Percentiles rank a stretch among this genome's conserved stretches.
phyloP scores from a whole-genome alignment of 2,888 invertebrate genomes.

The Eucriotettix oculatus region DNA sequence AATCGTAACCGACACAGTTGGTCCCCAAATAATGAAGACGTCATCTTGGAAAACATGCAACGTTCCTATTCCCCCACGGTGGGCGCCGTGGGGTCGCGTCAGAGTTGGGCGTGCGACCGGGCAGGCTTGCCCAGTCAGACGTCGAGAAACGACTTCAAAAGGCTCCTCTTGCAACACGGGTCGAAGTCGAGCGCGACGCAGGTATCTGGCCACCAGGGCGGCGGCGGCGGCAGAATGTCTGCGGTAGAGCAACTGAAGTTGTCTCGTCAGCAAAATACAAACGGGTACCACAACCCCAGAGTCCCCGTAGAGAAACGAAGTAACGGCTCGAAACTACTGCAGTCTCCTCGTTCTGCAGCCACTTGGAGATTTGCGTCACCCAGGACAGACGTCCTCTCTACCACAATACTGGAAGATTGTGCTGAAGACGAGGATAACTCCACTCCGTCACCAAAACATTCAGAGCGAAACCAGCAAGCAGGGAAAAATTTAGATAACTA shows the following conservation, averaged over 20 bases:
- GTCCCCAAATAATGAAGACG: slow-evolving; percentile 31
- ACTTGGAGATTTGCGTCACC: slow-evolving; percentile 55
- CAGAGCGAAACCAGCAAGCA: not conserved
- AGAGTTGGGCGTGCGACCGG: slow-evolving; percentile 27
- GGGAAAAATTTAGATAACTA: not conserved
- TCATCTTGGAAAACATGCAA: slow-evolving; percentile 6
- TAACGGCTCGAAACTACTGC: slow-evolving; percentile 26
- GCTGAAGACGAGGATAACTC: slow-evolving; percentile 58
- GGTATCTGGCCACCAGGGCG: slow-evolving; percentile 30
- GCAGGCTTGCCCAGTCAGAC: slow-evolving; percentile 39
- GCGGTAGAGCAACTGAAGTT: slow-evolving; percentile 66
- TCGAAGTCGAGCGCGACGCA: not conserved
- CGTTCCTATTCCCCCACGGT: not conserved
- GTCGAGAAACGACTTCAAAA: slow-evolving; percentile 70
- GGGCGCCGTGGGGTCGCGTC: slow-evolving; percentile 21
- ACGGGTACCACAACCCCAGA: slow-evolving; percentile 30
- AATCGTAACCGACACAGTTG: slow-evolving; percentile 39
- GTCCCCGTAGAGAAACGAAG: slow-evolving; percentile 46
- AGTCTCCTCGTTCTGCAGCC: slow-evolving; percentile 37
- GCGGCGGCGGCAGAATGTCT: slow-evolving; percentile 35
- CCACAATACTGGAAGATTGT: slow-evolving; percentile 68
- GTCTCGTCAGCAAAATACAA: slow-evolving; percentile 24
- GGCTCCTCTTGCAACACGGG: slow-evolving; percentile 58
- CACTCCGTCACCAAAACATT: slow-evolving; percentile 1
- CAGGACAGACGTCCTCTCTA: slow-evolving; percentile 67